Evolutionary conservation across 2,888 invertebrate species (phyloP).

Genomic region (Drosophila austrosaltans): DNA sequence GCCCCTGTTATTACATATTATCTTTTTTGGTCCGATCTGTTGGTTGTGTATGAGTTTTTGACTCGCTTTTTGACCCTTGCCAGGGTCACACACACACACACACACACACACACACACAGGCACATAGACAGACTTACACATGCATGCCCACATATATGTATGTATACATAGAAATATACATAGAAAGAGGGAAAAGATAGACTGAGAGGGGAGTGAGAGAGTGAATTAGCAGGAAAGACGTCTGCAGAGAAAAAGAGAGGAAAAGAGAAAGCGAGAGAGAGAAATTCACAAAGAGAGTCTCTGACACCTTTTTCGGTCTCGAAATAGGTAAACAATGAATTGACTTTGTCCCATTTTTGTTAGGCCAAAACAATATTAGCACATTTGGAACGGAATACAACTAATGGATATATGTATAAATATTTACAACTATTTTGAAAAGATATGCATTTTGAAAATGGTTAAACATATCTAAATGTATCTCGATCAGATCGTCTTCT

Average conservation of each 20-base stretch:
- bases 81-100: conserved; percentile 13
- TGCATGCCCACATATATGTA: too few relatives aligned
- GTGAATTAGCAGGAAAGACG: not conserved
- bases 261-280: not conserved
- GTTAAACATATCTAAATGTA: too few relatives aligned
- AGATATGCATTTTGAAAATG: too few relatives aligned
- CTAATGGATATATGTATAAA: too few relatives aligned
- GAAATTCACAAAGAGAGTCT: not conserved
- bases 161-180: not conserved
- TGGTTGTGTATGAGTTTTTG: conserved; percentile 8
- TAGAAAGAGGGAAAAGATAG: conserved; percentile 1
- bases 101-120: not conserved
- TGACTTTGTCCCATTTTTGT: not conserved
- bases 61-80: conserved; percentile 22
- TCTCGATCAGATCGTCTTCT: too few relatives aligned
- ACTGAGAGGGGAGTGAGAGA: not conserved
- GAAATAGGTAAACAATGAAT: conserved; percentile 12
- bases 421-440: too few relatives aligned
- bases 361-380: not conserved
- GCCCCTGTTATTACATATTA: conserved; percentile 15
- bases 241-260: not conserved
- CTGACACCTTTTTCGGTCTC: conserved; percentile 4
- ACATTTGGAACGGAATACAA: too few relatives aligned
- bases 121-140: conserved; percentile 7
- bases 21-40: conserved; percentile 19